Evolutionary conservation across 2,113 vertebrate genomes (phyloP).

Genomic region (Aphyosemion australe): DNA sequence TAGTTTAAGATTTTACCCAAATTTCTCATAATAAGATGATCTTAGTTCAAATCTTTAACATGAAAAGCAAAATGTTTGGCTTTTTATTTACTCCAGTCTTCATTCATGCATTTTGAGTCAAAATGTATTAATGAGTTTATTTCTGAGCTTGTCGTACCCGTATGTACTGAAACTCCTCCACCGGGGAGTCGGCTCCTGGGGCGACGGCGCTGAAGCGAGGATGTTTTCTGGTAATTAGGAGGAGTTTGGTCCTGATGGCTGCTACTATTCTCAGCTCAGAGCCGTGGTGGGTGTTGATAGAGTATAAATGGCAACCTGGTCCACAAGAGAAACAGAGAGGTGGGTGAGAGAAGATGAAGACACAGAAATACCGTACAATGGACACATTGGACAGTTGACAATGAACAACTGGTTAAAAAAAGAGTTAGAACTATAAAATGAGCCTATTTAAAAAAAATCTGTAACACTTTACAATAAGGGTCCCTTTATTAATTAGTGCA

Average conservation of each 20-base stretch:
- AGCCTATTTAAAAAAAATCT: no score
- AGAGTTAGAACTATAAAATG: no score
- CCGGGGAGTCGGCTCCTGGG: slow-evolving; percentile 82
- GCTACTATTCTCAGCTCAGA: slow-evolving; percentile 89
- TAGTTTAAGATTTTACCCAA: no score
- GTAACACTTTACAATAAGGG: no score
- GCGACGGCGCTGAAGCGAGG: slow-evolving; percentile 68
- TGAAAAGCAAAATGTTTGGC: no score
- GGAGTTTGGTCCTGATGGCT: slow-evolving; percentile 96
- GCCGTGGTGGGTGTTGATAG: slow-evolving; percentile 96
- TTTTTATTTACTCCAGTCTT: no score
- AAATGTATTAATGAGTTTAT: no score
- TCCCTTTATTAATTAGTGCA: no score
- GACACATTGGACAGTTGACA: no score
- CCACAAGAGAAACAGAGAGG: slow-evolving; percentile 17
- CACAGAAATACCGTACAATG: slow-evolving; percentile 12
- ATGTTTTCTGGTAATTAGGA: slow-evolving; percentile 92
- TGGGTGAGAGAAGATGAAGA: slow-evolving; percentile 1
- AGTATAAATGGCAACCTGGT: slow-evolving; percentile 95
- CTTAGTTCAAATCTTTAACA: no score
- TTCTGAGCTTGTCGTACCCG: slow-evolving; percentile 75
- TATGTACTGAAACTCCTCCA: slow-evolving; percentile 99
- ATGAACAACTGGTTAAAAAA: no score
- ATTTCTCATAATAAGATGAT: no score
- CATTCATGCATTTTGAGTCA: background rate